These are phyloP conservation scores for Typhlomys cinereus DNA, from an alignment of 2,113 vertebrate genomes.

Conservation along the genomic window DNA sequence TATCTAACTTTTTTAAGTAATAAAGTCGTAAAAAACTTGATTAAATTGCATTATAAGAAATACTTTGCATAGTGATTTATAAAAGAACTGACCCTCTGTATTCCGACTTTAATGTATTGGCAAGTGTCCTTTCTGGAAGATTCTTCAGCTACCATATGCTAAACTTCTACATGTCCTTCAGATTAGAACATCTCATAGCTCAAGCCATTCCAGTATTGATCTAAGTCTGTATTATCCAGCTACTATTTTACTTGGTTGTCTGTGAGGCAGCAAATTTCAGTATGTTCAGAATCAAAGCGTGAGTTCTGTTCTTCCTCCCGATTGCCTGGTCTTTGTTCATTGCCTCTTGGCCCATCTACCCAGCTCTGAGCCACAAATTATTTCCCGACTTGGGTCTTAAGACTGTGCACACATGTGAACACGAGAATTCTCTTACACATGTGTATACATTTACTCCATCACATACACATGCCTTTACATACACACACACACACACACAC, in stretches of 20 bases:
- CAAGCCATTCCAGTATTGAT: neutral
- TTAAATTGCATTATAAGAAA: slow-evolving; percentile 69
- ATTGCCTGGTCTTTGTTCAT: neutral
- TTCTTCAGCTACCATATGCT: neutral
- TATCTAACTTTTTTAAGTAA: too few species aligned
- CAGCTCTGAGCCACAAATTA: neutral
- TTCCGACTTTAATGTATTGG: slow-evolving; percentile 19
- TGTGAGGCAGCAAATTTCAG: neutral
- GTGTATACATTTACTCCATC: neutral
- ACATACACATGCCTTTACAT: neutral
- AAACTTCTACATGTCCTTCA: slow-evolving; percentile 5
- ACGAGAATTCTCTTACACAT: neutral
- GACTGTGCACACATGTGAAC: neutral
- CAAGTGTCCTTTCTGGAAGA: slow-evolving; percentile 41
- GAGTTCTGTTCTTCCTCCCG: neutral
- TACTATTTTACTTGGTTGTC: neutral
- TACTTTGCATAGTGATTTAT: slow-evolving; percentile 55
- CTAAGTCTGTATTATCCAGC: neutral
- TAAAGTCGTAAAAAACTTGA: slow-evolving; percentile 57
- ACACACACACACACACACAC: neutral
- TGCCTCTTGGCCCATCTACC: neutral
- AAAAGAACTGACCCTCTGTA: neutral
- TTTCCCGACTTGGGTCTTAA: neutral
- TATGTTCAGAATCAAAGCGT: neutral
- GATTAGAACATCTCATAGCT: slow-evolving; percentile 15